Evolutionary conservation across 2,113 vertebrate species (phyloP).

Genomic region (Egretta garzetta): DNA sequence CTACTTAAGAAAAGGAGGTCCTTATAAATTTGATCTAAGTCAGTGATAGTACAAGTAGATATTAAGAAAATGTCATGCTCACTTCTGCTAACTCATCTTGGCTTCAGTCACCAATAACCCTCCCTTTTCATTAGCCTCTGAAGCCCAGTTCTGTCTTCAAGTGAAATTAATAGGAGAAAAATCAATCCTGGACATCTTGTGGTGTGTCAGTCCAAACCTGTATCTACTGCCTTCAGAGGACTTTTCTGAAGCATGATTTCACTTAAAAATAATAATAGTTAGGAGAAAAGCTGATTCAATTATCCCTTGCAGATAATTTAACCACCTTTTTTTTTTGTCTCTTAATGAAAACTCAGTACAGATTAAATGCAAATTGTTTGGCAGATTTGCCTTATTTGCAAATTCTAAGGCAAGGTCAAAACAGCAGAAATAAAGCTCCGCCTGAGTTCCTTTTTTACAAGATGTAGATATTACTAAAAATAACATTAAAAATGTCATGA

Average conservation of each 20-base stretch:
- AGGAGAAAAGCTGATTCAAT: not conserved
- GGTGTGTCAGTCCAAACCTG: not conserved
- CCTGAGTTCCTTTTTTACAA: not conserved
- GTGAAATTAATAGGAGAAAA: constrained; percentile 7
- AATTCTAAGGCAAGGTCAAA: constrained; percentile 21
- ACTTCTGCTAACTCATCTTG: not conserved
- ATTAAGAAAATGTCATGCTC: not conserved
- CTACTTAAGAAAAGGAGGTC: not conserved
- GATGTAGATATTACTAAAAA: constrained; percentile 18
- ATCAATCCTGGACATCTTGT: not conserved
- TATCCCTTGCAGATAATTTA: not conserved
- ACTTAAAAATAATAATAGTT: not conserved
- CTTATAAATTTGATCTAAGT: not conserved
- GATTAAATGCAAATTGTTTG: not conserved
- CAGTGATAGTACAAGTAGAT: not conserved
- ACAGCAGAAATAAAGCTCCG: not conserved
- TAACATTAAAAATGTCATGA: not conserved
- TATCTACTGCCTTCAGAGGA: not conserved
- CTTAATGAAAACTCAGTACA: not conserved
- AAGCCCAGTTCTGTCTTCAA: not conserved
- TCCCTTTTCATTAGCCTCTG: not conserved
- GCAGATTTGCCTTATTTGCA: not conserved
- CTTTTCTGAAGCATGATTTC: not conserved
- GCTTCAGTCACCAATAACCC: not conserved
- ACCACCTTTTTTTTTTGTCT: not conserved